These are phyloP conservation scores for Drosophila grimshawi DNA, from an alignment of 1,140 invertebrate genomes.

Conservation along the genomic window DNA sequence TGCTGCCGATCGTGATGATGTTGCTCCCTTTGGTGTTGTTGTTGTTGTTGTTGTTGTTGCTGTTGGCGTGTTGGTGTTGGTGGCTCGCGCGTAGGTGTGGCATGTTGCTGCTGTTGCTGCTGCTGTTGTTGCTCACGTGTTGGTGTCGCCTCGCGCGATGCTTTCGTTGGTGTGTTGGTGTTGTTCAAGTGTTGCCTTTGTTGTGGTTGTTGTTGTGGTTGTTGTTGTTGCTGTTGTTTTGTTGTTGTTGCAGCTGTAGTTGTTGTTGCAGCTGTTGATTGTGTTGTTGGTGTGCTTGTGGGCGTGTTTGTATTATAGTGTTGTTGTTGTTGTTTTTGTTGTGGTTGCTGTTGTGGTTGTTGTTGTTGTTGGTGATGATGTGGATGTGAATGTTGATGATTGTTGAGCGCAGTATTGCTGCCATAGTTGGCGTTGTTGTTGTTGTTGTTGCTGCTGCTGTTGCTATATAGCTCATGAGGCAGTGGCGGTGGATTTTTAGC, in stretches of 20 bases:
- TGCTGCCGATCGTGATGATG: conserved; percentile 59
- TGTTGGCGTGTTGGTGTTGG: conserved; percentile 58
- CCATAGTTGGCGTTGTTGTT: conserved; percentile 55
- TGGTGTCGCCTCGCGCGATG: conserved; percentile 69
- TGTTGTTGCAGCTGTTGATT: conserved; percentile 40
- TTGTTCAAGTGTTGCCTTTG: conserved; percentile 44
- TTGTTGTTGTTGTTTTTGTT: conserved; percentile 50
- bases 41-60: conserved; percentile 48
- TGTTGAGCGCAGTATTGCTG: conserved; percentile 67
- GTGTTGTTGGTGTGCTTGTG: conserved; percentile 36
- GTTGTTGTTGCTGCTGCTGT: conserved; percentile 45
- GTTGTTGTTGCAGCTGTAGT: conserved; percentile 40
- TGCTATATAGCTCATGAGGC: conserved; percentile 71
- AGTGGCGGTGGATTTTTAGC: conserved; percentile 84
- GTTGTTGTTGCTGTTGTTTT: conserved; percentile 53
- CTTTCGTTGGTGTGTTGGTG: conserved; percentile 68
- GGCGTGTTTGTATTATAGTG: conserved; percentile 56
- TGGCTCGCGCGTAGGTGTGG: conserved; percentile 55
- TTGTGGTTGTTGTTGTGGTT: conserved; percentile 44
- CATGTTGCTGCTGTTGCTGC: conserved; percentile 54
- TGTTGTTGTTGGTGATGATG: conserved; percentile 10
- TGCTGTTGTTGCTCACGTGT: conserved; percentile 58
- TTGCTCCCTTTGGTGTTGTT: conserved; percentile 43
- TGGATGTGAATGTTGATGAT: conserved; percentile 56
- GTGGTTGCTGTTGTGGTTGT: conserved; percentile 33